Evolutionary conservation across 2,888 invertebrate species (phyloP), one percentile per base, ranked within the genome.

Genomic region (Nephrocerus scutellatus): DNA sequence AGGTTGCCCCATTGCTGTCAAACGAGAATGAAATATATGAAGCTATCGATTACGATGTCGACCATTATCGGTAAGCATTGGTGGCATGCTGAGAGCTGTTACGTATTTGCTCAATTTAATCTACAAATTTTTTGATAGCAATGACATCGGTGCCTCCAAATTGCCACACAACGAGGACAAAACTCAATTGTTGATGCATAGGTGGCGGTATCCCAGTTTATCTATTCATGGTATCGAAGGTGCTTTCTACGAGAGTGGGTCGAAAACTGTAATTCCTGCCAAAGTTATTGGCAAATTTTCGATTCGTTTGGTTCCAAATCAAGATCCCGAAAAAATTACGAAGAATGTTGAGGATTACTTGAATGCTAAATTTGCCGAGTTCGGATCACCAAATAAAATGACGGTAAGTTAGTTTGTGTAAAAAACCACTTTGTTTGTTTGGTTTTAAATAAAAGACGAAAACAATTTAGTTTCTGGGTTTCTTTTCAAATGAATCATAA

Each of bases 271-370:
- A 0, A 96, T 92, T 56, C 91, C 91, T 0, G 77, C 82, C 30
- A 88, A 90, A 70, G 95, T 97, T 1, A 83, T 80, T 55, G 97
- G 96, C 15, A 98, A 98, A 70, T 98, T 98, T 71, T 96, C 96
- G 0, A 83, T 98, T 50, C 80, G 98, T 36, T 79, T 93, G 52
- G 97, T 98, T n/a, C 97, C 97, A 1, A 74, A 96, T 63, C 93
- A 95, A 74, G 76, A 79, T 36, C 92, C 93, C 0, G 78, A 79
- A 4, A 79, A 83, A 54, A 80, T 95, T n/a, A 82, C 83, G 51
- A 73, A 84, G 53, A 75, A 81, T 45, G 95, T 96, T 7, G 73
- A 76, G 24, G 75, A 79, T 34, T 82, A 89, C 64, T 57, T 97
- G 34, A 76, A 87, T 44, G 75, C 80, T 43, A 76, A 77, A 67